Evolutionary conservation across 37 sponge, comb jelly and placozoan genomes (phyloP).

Genomic region (Theonella swinhoei): DNA sequence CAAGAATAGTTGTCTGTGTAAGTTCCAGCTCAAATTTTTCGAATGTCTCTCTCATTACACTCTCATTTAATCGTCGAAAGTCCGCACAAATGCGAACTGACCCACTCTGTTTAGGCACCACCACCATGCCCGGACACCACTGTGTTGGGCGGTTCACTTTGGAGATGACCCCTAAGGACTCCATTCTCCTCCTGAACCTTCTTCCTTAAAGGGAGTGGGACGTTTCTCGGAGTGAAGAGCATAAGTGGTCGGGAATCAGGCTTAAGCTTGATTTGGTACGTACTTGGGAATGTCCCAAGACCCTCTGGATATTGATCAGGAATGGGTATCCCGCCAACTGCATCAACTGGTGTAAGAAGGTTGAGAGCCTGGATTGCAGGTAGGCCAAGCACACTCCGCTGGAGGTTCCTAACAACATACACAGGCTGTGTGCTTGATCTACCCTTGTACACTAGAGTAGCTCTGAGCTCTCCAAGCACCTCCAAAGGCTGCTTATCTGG

Average conservation of each 20-base stretch:
- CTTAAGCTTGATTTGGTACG: conserved; percentile 13
- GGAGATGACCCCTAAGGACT: conserved; percentile 19
- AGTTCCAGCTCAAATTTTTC: too few relatives aligned
- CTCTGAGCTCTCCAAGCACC: conserved; percentile 22
- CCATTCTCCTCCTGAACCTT: conserved; percentile 34
- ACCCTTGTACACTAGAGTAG: conserved; percentile 7
- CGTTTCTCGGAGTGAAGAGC: conserved; percentile 29
- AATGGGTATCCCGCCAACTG: not conserved
- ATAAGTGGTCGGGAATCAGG: conserved; percentile 23
- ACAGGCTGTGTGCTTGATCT: conserved; percentile 11
- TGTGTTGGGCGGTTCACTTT: conserved; percentile 34
- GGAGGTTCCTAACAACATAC: conserved; percentile 21
- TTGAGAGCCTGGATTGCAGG: conserved; percentile 38
- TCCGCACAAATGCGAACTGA: conserved; percentile 37
- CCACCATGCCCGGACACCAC: too few relatives aligned
- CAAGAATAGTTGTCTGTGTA: too few relatives aligned
- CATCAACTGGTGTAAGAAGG: conserved; percentile 19
- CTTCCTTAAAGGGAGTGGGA: conserved; percentile 29
- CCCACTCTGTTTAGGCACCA: conserved; percentile 25
- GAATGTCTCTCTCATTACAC: conserved; percentile 7
- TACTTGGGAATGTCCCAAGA: conserved; percentile 13
- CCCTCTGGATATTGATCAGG: conserved; percentile 20
- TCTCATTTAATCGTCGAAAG: conserved; percentile 12
- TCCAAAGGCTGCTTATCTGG: conserved; percentile 9
- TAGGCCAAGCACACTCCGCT: conserved; percentile 35